These are phyloP conservation scores for Myzus persicae DNA, from an alignment of 1,140 invertebrate species.

Conservation along the genomic window DNA sequence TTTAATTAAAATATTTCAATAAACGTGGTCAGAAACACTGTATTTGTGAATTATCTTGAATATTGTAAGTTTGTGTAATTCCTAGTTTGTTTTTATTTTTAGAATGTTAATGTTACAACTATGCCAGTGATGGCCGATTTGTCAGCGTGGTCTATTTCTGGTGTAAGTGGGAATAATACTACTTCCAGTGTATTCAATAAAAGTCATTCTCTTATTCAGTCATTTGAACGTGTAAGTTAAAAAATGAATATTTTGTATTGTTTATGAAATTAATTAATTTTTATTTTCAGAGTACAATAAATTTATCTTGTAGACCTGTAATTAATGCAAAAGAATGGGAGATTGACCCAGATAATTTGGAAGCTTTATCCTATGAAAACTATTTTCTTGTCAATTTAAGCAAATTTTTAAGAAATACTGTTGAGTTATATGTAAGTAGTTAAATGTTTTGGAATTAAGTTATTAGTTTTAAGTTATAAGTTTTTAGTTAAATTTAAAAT, in stretches of 20 bases:
- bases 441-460: neutral
- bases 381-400: constrained; percentile 28
- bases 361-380: constrained; percentile 34
- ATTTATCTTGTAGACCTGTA: neutral
- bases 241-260: neutral
- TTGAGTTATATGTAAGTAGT: constrained; percentile 33
- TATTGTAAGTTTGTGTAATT: no score
- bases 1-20: no score
- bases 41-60: no score
- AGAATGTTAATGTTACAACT: neutral
- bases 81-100: neutral
- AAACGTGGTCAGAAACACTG: no score
- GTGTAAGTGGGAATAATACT: neutral
- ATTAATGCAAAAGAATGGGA: constrained; percentile 41
- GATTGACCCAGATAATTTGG: constrained; percentile 37
- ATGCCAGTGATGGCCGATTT: neutral
- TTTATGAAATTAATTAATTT: neutral
- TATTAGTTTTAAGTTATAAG: no score
- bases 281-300: neutral
- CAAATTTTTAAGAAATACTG: constrained; percentile 26
- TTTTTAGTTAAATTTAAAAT: neutral
- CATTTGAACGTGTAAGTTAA: constrained; percentile 20
- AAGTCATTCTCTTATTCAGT: neutral
- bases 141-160: neutral
- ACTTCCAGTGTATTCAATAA: neutral